Conservation (phyloP, 1,140 invertebrate genomes). For the Pararge aegeria region DNA sequence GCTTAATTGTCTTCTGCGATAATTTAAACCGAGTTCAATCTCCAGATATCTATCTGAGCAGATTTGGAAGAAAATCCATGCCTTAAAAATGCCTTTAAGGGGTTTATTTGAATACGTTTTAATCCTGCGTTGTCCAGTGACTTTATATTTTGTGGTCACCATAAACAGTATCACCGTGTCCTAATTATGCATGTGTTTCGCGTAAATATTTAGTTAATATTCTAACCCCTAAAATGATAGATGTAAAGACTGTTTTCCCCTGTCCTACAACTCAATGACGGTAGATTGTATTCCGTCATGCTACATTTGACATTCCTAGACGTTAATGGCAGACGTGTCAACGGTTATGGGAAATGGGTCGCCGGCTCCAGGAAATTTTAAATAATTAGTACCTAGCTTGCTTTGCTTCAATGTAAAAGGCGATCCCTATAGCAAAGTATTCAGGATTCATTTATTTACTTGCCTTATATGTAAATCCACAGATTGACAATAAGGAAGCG, state of each 20-base stretch:
- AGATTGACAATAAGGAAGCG: no score
- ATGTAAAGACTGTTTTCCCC: conserved; percentile 8
- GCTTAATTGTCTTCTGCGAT: no score
- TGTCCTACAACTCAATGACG: background rate
- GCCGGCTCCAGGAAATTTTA: conserved; percentile 3
- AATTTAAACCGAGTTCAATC: no score
- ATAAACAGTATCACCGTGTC: conserved; percentile 11
- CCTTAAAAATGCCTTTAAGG: no score
- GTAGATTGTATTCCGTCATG: conserved; percentile 7
- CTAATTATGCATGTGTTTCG: background rate
- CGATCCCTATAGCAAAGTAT: no score
- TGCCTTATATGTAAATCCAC: no score
- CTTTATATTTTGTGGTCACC: conserved; percentile 13
- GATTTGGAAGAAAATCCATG: no score
- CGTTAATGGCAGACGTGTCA: conserved; percentile 26
- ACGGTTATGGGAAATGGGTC: conserved; percentile 20
- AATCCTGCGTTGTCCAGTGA: background rate
- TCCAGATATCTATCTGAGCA: no score
- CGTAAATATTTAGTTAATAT: background rate
- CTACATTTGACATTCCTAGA: conserved; percentile 22
- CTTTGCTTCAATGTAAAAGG: background rate
- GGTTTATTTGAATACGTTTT: no score
- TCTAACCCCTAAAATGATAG: background rate
- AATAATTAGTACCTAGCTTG: conserved; percentile 10
- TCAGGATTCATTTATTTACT: no score